These are phyloP conservation scores for Benitochromis conjunctus DNA, from an alignment of 2,113 vertebrate genomes.

Conservation along the genomic window DNA sequence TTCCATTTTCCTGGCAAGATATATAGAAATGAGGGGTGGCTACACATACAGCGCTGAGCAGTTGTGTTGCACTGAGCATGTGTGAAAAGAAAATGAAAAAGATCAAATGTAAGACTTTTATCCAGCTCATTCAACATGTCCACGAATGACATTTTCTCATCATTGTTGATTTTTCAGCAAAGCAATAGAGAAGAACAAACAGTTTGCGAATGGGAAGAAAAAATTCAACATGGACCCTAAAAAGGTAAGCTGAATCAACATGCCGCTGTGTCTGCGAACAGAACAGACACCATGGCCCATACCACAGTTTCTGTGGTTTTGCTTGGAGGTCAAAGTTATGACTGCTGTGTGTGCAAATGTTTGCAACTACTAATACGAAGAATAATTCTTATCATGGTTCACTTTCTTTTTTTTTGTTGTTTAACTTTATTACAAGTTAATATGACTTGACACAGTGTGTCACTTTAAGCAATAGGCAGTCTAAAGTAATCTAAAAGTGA, in stretches of 20 bases:
- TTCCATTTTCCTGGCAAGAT: too few species aligned
- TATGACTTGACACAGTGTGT: background rate
- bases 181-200: slow-evolving; percentile 75
- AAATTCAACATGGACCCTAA: slow-evolving; percentile 94
- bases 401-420: background rate
- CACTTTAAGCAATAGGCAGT: background rate
- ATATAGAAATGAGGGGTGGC: background rate
- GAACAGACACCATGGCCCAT: background rate
- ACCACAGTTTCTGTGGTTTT: slow-evolving; percentile 19
- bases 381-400: background rate
- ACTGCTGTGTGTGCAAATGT: background rate
- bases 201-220: slow-evolving; percentile 79
- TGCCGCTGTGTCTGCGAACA: background rate
- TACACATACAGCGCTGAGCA: background rate
- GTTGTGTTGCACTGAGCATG: background rate
- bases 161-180: slow-evolving; percentile 62
- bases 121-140: background rate
- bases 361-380: background rate
- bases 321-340: background rate
- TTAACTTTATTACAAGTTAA: background rate
- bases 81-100: background rate
- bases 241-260: slow-evolving; percentile 74
- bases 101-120: background rate
- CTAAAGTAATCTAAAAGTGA: background rate
- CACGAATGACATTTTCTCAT: background rate